A percentile compares a stretch with the other conserved stretches of the same genome.
Evolutionary conservation across 2,113 vertebrate genomes (phyloP).

Genomic region (Rutilus rutilus): DNA sequence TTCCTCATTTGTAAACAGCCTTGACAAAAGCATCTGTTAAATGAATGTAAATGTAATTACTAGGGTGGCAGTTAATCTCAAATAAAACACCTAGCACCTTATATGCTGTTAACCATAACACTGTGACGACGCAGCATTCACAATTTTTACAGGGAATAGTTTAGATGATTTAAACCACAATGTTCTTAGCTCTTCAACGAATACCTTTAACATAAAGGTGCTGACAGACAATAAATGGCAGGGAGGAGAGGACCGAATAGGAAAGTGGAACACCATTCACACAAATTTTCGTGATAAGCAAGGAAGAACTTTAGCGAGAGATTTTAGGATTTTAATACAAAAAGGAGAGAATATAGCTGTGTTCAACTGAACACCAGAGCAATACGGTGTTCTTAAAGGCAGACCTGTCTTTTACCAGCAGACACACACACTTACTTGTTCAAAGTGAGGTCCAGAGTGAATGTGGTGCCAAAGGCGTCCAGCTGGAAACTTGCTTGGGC

Average conservation of each 20-base stretch:
- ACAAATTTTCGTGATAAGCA: not conserved
- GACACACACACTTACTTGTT: constrained; percentile 89
- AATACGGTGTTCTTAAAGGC: not conserved
- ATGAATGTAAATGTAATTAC: not conserved
- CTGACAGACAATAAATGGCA: not conserved
- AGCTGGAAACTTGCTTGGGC: constrained; percentile 96
- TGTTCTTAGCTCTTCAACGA: not conserved
- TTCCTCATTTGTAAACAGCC: not conserved
- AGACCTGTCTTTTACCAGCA: not conserved
- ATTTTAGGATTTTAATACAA: not conserved
- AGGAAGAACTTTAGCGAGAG: not conserved
- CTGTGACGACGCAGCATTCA: not conserved
- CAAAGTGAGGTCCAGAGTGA: constrained; percentile 91
- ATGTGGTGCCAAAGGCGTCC: constrained; percentile 91
- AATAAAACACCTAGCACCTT: not conserved
- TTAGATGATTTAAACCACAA: not conserved
- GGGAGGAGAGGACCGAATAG: not conserved
- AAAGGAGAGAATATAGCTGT: not conserved
- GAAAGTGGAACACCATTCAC: not conserved
- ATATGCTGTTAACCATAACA: not conserved
- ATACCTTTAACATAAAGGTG: not conserved
- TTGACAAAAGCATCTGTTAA: constrained; percentile 14
- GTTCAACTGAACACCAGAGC: not conserved
- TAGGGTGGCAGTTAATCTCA: not conserved
- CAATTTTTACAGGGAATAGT: not conserved